A percentile compares a stretch with the other conserved stretches of the same genome.
Evolutionary conservation across 1,140 invertebrate genomes (phyloP).

Genomic region (Bradynema listronoti): DNA sequence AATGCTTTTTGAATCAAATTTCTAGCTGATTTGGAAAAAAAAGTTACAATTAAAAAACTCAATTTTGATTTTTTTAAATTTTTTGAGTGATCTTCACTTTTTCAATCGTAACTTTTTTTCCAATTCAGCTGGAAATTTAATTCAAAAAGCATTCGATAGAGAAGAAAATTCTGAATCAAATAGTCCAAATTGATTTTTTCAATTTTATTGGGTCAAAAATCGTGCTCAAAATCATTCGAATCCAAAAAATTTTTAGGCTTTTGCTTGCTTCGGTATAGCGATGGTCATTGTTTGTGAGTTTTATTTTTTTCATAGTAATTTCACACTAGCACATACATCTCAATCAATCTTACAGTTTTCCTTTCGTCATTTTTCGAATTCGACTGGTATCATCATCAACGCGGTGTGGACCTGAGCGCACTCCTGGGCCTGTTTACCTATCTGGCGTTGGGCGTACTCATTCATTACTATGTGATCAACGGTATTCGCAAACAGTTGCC

Average conservation of each 20-base stretch:
- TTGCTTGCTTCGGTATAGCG: slow-evolving; percentile 49
- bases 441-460: slow-evolving; percentile 40
- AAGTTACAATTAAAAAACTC: too few relatives aligned
- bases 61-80: too few relatives aligned
- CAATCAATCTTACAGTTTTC: slow-evolving; percentile 25
- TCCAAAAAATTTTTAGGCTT: slow-evolving; percentile 31
- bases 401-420: slow-evolving; percentile 49
- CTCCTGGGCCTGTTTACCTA: slow-evolving; percentile 47
- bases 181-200: too few relatives aligned
- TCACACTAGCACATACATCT: neutral
- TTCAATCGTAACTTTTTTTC: too few relatives aligned
- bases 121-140: too few relatives aligned
- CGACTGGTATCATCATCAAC: slow-evolving; percentile 52
- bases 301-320: neutral
- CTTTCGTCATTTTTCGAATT: slow-evolving; percentile 54
- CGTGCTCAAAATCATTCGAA: neutral
- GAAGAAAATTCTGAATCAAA: too few relatives aligned
- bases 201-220: slow-evolving; percentile 9
- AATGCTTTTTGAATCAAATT: too few relatives aligned
- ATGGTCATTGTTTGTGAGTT: slow-evolving; percentile 39
- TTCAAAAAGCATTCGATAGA: too few relatives aligned
- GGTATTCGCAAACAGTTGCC: slow-evolving; percentile 44
- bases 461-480: slow-evolving; percentile 44
- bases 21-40: too few relatives aligned
- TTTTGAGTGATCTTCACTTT: too few relatives aligned